A percentile compares a stretch with the other conserved stretches of the same genome.
Evolutionary conservation across 2,888 invertebrate genomes (phyloP).

Genomic region (Papilio elwesi): DNA sequence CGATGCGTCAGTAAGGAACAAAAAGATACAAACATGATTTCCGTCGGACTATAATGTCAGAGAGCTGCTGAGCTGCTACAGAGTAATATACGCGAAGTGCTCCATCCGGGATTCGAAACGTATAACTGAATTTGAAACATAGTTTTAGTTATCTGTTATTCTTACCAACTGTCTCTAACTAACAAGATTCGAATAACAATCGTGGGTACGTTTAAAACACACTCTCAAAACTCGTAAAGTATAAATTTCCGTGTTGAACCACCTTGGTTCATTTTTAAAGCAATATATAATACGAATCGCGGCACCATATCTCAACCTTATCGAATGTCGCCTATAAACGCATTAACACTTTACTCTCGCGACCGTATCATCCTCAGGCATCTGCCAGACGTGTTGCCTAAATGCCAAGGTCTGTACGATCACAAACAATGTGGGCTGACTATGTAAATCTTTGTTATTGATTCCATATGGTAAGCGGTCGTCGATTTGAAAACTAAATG

Average conservation of each 20-base stretch:
- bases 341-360: constrained; percentile 69
- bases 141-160: no score
- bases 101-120: not conserved
- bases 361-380: constrained; percentile 72
- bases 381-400: constrained; percentile 64
- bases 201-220: constrained; percentile 17
- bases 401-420: constrained; percentile 73
- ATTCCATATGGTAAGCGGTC: constrained; percentile 59
- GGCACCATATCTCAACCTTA: constrained; percentile 56
- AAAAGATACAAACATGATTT: constrained; percentile 57
- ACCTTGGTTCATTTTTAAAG: constrained; percentile 25
- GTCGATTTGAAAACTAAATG: constrained; percentile 3
- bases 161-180: not conserved
- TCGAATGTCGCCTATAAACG: constrained; percentile 58
- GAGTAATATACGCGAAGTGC: not conserved
- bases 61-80: constrained; percentile 50
- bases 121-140: no score
- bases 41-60: constrained; percentile 53
- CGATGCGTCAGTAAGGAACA: constrained; percentile 54
- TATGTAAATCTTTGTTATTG: constrained; percentile 66
- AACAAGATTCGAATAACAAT: not conserved
- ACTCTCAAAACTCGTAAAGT: not conserved
- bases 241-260: constrained; percentile 10
- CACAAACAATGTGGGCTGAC: constrained; percentile 69
- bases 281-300: constrained; percentile 5